These are phyloP conservation scores for Taeniopygia guttata DNA, from an alignment of 2,797 vertebrate genomes.

Conservation along the genomic window DNA sequence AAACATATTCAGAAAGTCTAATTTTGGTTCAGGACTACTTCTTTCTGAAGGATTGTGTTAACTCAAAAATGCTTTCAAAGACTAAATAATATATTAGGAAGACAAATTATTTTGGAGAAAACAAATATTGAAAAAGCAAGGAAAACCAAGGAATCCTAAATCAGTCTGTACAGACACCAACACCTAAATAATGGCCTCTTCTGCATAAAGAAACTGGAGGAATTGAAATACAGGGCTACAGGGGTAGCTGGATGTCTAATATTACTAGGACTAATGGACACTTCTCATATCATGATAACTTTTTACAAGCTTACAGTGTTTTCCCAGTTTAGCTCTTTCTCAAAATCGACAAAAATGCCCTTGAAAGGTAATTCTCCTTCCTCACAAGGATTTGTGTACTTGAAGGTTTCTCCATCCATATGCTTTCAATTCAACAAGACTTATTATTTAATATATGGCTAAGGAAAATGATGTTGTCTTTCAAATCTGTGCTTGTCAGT, in stretches of 20 bases:
- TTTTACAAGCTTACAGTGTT: neutral
- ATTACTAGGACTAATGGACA: neutral
- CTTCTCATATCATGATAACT: neutral
- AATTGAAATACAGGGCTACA: neutral
- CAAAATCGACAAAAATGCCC: neutral
- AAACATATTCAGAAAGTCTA: neutral
- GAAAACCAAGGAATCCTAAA: neutral
- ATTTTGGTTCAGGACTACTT: neutral
- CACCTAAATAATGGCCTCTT: neutral
- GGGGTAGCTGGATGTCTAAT: neutral
- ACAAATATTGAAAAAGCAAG: neutral
- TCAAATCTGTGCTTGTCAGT: neutral
- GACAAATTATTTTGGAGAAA: neutral
- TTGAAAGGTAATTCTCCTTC: neutral
- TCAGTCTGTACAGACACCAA: neutral
- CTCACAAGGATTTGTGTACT: neutral
- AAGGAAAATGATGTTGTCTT: neutral
- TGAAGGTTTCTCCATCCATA: neutral
- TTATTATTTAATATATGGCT: neutral
- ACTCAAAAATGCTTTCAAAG: neutral
- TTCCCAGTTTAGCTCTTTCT: neutral
- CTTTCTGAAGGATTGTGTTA: neutral
- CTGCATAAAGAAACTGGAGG: neutral
- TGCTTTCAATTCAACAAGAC: neutral
- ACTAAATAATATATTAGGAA: neutral